These are phyloP conservation scores for Heteronetta atricapilla DNA, from an alignment of 2,113 vertebrate species.

Conservation along the genomic window DNA sequence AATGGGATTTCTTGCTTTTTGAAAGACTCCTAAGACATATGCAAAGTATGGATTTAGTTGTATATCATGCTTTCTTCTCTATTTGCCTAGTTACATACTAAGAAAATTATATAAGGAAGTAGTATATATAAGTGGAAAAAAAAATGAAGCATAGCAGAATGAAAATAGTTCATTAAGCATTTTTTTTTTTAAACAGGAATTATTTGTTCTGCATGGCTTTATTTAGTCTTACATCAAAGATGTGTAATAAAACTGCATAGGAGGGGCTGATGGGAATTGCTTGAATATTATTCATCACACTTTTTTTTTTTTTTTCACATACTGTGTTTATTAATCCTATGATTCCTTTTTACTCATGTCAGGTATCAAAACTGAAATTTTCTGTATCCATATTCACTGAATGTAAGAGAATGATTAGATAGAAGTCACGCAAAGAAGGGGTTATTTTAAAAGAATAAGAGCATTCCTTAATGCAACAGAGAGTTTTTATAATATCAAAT, in stretches of 20 bases:
- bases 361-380: neutral
- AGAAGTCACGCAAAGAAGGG: neutral
- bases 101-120: neutral
- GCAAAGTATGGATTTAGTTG: neutral
- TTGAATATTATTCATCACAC: slow-evolving; percentile 11
- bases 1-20: neutral
- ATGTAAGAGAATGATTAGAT: neutral
- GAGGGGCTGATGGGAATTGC: neutral
- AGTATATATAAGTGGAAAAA: neutral
- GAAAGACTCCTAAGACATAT: neutral
- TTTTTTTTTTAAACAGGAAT: neutral
- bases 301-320: neutral
- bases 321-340: neutral
- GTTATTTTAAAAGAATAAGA: neutral
- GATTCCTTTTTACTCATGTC: slow-evolving; percentile 11
- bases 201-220: slow-evolving; percentile 1
- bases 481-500: neutral
- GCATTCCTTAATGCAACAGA: neutral
- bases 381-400: neutral
- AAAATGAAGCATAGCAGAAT: neutral
- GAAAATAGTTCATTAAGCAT: neutral
- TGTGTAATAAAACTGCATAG: slow-evolving; percentile 11
- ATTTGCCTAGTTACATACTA: neutral
- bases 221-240: slow-evolving; percentile 19
- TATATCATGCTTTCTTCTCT: neutral